Conservation (phyloP, 1,140 invertebrate species). For the Cyrtorhinus lividipennis region DNA sequence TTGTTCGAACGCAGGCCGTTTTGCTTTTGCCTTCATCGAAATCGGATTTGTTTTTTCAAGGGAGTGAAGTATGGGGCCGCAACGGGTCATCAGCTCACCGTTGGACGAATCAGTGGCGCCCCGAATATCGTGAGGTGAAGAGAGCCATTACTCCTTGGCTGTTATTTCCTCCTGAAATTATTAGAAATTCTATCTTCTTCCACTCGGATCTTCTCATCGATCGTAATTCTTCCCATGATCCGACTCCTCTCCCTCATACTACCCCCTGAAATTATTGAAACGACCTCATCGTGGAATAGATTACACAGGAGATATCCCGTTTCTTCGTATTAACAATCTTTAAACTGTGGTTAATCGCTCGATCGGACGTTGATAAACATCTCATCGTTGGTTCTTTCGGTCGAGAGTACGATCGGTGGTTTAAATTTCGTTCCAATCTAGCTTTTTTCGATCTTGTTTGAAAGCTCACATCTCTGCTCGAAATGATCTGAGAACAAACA, state of each 20-base stretch:
- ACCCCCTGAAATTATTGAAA: not conserved
- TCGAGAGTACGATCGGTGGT: no score
- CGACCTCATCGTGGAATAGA: not conserved
- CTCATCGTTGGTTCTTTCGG: no score
- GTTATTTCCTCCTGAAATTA: not conserved
- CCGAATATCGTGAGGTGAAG: constrained; percentile 1
- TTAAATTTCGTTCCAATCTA: no score
- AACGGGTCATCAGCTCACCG: constrained; percentile 1
- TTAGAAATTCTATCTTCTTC: no score
- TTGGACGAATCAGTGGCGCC: not conserved
- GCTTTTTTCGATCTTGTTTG: no score
- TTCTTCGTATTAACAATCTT: not conserved
- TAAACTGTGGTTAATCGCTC: not conserved
- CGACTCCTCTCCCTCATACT: not conserved
- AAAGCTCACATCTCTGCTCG: no score
- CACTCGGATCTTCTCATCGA: not conserved
- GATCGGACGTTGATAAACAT: no score
- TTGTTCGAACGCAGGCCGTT: not conserved
- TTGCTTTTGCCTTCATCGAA: not conserved
- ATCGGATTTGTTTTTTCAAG: not conserved
- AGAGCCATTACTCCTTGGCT: not conserved
- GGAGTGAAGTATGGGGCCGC: not conserved
- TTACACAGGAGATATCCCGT: not conserved
- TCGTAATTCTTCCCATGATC: not conserved
- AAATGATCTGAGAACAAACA: no score